Evolutionary conservation across 2,888 invertebrate species (phyloP), one percentile per base, ranked within the genome.

Genomic region (Cremastinae sp.): DNA sequence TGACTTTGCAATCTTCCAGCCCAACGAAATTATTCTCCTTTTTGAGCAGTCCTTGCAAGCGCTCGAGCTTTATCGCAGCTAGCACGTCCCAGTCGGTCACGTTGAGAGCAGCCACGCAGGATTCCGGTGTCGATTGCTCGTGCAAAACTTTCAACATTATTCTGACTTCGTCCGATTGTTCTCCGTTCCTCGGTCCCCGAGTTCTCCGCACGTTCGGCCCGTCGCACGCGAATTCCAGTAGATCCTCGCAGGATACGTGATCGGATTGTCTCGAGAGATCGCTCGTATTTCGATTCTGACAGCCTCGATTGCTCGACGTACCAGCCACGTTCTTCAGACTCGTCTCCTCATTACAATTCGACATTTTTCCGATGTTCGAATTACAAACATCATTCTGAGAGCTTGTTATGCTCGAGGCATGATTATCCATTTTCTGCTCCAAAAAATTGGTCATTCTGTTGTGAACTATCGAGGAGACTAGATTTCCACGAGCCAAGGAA

Each of bases 161-260:
- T 81, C 97, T 92, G 45, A 97, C 97, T 92, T 97, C 97, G 86
- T 98, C 97, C 0, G 96, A 96, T 87, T 97, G 88, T 49, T 89
- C 87, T 0, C 89, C 97, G 10, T 95, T 93, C 10, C 96, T 96
- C 3, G 95, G 93, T 56, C 96, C 95, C 49, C 94, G 92, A 0
- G 96, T 96, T 81, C 94, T 84, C 20, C 90, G 86, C 1, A 90
- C 87, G 78, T 91, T 95, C 0, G 96, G 96, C 78, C 95, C 95
- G 81, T 94, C 94, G 87, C 95, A 94, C 0, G 96, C 95, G 86
- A 97, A 97, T 87, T 97, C 97, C 66, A 97, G 90, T 70, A 97
- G 90, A 90, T 97, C 97, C 88, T 97, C 97, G 83, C 97, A 97
- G 56, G 96, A 97, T 0, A 97, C 97, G 82, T 96, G 95, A 85